Evolutionary conservation across 2,888 invertebrate species (phyloP).

Genomic region (Sycophila texana): DNA sequence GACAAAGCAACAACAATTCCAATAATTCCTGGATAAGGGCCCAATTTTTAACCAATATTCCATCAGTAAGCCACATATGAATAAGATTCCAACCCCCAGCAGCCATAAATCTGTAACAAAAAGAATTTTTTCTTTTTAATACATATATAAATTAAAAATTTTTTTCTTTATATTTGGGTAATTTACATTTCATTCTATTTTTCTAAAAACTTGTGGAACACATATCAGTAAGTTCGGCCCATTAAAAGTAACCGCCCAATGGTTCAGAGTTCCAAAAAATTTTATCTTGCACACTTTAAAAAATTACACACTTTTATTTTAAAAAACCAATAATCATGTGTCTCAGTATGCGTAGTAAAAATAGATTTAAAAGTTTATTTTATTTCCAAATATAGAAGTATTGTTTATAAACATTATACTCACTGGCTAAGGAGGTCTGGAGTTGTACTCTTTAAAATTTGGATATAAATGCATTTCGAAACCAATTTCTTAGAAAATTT

Average conservation of each 20-base stretch:
- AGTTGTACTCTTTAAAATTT: conserved; percentile 92
- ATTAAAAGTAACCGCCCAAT: conserved; percentile 67
- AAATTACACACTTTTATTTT: conserved; percentile 60
- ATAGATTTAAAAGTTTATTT: neutral
- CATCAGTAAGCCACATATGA: conserved; percentile 93
- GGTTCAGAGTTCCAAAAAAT: conserved; percentile 67
- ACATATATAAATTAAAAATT: neutral
- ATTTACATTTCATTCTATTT: neutral
- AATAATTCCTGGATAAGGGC: conserved; percentile 91
- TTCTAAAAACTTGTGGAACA: conserved; percentile 62
- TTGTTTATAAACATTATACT: conserved; percentile 69
- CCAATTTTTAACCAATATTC: conserved; percentile 89
- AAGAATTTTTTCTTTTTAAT: conserved; percentile 2
- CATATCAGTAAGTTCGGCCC: conserved; percentile 71
- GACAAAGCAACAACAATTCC: conserved; percentile 89
- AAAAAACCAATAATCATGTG: conserved; percentile 59
- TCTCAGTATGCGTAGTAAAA: conserved; percentile 57
- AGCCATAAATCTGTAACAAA: conserved; percentile 84
- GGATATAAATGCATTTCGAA: conserved; percentile 95
- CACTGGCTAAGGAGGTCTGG: conserved; percentile 87
- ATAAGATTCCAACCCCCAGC: conserved; percentile 95
- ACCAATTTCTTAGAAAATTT: conserved; percentile 96
- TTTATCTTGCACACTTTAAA: conserved; percentile 67
- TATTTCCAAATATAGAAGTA: conserved; percentile 4
- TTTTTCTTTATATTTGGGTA: conserved; percentile 16